Base-by-base conservation (phyloP, 23 tunicate genomes). In the Styela plicata region DNA sequence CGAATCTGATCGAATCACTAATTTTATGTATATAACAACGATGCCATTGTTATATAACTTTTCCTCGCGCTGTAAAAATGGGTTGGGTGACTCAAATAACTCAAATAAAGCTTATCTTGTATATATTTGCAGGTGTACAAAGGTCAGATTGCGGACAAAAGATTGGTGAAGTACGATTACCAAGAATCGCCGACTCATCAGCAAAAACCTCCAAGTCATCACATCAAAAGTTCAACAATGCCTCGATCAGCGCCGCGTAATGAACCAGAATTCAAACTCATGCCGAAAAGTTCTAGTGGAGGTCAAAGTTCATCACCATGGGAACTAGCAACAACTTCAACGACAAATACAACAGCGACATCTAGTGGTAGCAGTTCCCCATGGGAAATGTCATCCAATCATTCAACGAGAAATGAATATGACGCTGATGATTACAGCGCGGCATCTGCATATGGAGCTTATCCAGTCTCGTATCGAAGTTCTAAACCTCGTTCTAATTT, bases 401-500 rank as follows among this genome's bases (percentile, higher is more conserved):
- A 24, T 29, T n/a, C 74, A 17, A 71, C 91, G 20, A 30, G 73
- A 10, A 29, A 36, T 63, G 65, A 24, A 23, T 29, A 82, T 22
- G 31, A 78, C 22, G 53, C 20, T 3, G 83, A 61, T 1, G 92
- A 83, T 61, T 82, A 88, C 70, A 33, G 80, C 5, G 37, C 93
- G 66, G 93, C 93, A 29, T 85, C 86, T 16, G 93, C 93, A 0
- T 88, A 88, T 69, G 93, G 93, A 20, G 93, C 84, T 28, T 88
- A 88, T 64, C 65, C 93, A 19, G 80, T 88, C 16, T 69, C 76
- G 27, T 36, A 82, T 25, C 69, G 33, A 32, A 61, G 87, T 18
- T 16, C n/a, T n/a, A 67, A 27, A 0, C 30, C 19, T 16, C 31
- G 31, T 16, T 71, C 52, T 52, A 74, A 27, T 83, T 35, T 61